Percentiles rank a stretch among this genome's conserved stretches.
These are phyloP conservation scores for Salvelinus fontinalis DNA, from an alignment of 2,113 vertebrate genomes.

Conservation along the genomic window DNA sequence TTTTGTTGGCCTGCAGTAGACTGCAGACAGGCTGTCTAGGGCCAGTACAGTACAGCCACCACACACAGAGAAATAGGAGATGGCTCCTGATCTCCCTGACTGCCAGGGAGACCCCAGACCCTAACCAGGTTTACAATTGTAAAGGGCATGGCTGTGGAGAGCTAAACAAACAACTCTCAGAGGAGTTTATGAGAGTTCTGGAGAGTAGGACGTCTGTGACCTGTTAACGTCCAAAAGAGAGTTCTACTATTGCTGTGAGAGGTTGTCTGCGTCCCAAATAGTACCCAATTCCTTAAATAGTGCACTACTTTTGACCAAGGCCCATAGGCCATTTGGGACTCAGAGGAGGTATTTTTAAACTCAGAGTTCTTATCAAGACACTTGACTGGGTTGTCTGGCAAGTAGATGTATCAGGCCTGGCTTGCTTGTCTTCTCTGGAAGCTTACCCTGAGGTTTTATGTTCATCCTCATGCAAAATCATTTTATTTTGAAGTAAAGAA, in stretches of 20 bases:
- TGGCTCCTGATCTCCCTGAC: constrained; percentile 7
- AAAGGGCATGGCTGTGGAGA: constrained; percentile 22
- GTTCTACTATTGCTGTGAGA: constrained; percentile 15
- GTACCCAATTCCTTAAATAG: no score
- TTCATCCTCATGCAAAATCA: constrained; percentile 40
- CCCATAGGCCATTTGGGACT: no score
- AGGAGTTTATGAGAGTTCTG: constrained; percentile 27
- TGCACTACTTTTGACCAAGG: no score
- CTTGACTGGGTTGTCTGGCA: constrained; percentile 15
- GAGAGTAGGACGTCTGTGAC: constrained; percentile 23
- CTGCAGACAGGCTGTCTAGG: constrained; percentile 14
- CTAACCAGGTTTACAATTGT: constrained; percentile 38
- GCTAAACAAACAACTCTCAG: constrained; percentile 44
- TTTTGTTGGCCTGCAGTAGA: constrained; percentile 39
- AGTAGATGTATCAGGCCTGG: not conserved
- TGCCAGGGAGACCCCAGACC: constrained; percentile 38
- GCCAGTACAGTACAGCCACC: not conserved
- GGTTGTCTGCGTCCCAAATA: no score
- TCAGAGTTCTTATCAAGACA: constrained; percentile 29
- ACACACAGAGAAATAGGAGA: no score
- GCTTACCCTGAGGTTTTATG: constrained; percentile 37
- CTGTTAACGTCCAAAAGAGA: constrained; percentile 43
- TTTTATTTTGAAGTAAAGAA: constrained; percentile 53
- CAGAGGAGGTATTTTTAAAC: constrained; percentile 7
- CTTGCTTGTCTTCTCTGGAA: constrained; percentile 21